Evolutionary conservation across 1,140 invertebrate species (phyloP).

Genomic region (Argopecten irradians): DNA sequence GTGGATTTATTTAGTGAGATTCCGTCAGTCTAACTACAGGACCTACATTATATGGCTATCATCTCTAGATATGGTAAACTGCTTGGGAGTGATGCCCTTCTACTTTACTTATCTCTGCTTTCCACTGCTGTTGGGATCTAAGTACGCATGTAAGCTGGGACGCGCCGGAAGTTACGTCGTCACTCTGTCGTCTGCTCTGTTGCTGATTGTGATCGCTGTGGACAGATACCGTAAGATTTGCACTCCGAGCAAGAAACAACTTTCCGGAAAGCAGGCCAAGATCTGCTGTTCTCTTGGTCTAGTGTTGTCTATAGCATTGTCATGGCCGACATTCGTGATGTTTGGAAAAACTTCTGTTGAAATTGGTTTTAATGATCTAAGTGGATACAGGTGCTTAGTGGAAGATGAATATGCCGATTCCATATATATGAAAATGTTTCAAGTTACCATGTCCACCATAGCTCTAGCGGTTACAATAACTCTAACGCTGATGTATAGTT

Average conservation of each 20-base stretch:
- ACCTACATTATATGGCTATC: conserved; percentile 65
- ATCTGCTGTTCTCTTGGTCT: conserved; percentile 56
- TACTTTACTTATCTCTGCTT: conserved; percentile 59
- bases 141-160: conserved; percentile 62
- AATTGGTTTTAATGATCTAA: conserved; percentile 41
- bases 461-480: conserved; percentile 44
- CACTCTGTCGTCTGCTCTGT: conserved; percentile 56
- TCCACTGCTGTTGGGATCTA: conserved; percentile 61
- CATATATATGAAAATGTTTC: conserved; percentile 53
- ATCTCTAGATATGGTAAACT: conserved; percentile 66
- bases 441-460: conserved; percentile 51
- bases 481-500: conserved; percentile 56
- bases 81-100: conserved; percentile 66
- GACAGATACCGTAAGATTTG: conserved; percentile 70
- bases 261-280: conserved; percentile 57
- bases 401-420: conserved; percentile 49
- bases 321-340: conserved; percentile 64
- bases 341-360: conserved; percentile 60
- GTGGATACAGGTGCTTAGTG: conserved; percentile 55
- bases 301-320: conserved; percentile 52
- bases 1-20: conserved; percentile 64
- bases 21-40: conserved; percentile 62
- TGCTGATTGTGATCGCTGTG: conserved; percentile 65
- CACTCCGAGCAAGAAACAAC: conserved; percentile 52
- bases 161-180: conserved; percentile 65